Conservation (phyloP, 2,888 invertebrate genomes). For the Acholoe squamosa region DNA sequence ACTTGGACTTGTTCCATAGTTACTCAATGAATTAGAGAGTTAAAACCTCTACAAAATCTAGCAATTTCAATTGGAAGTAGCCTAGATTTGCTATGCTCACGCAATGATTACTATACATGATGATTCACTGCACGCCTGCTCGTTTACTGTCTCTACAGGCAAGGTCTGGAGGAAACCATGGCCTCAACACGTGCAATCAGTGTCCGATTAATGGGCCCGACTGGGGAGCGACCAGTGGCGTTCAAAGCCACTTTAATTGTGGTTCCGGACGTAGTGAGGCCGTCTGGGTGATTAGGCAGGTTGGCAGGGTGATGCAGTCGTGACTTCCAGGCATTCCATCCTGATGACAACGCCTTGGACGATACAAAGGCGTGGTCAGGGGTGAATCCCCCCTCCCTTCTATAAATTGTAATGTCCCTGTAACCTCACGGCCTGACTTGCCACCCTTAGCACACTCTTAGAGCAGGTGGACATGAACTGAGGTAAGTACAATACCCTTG, state of each 20-base stretch:
- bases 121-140: too few species aligned
- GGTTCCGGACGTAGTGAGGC: background rate
- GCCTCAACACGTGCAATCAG: conserved; percentile 20
- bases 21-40: background rate
- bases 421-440: too few species aligned
- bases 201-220: background rate
- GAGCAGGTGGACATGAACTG: background rate
- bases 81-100: background rate
- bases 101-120: background rate
- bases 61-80: background rate
- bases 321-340: conserved; percentile 18
- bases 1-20: background rate
- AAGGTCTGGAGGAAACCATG: background rate
- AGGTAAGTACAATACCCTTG: background rate
- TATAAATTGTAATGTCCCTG: too few species aligned
- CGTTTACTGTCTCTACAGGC: background rate
- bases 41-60: background rate
- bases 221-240: background rate
- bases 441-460: background rate
- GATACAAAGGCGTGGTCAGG: background rate
- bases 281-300: background rate
- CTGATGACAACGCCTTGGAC: background rate
- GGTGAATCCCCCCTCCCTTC: too few species aligned
- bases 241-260: conserved; percentile 35
- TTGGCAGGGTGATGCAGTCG: background rate